phyloP scores from a whole-genome alignment of 2,797 vertebrate genomes.

The Rhinatrema bivittatum region DNA sequence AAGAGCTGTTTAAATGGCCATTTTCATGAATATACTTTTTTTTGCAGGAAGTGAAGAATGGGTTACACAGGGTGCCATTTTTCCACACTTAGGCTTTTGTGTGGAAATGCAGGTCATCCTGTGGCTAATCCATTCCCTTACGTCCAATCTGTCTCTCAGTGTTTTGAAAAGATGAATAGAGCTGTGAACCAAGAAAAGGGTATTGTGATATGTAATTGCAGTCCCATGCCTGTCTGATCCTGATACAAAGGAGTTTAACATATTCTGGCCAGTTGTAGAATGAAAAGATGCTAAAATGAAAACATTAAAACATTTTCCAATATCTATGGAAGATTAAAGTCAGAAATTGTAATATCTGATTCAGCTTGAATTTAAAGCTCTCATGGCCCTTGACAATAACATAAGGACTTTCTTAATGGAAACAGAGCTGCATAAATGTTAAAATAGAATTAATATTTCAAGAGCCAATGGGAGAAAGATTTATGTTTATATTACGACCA shows the following conservation, averaged over 20 bases:
- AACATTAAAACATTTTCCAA: constrained; percentile 8
- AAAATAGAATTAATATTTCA: neutral
- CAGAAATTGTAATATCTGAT: neutral
- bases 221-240: constrained; percentile 35
- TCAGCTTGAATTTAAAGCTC: neutral
- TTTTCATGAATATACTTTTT: constrained; percentile 41
- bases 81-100: constrained; percentile 53
- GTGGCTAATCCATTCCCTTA: constrained; percentile 41
- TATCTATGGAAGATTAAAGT: constrained; percentile 2
- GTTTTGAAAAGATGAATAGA: constrained; percentile 51
- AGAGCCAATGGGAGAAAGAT: neutral
- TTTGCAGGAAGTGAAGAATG: constrained; percentile 46
- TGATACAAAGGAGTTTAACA: constrained; percentile 29
- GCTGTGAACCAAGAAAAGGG: constrained; percentile 36
- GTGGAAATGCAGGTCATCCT: constrained; percentile 46
- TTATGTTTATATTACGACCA: too few relatives aligned
- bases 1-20: constrained; percentile 46
- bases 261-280: constrained; percentile 15
- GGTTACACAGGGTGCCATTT: constrained; percentile 38
- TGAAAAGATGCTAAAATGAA: constrained; percentile 13
- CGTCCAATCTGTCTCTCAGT: constrained; percentile 38
- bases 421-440: neutral
- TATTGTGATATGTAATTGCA: constrained; percentile 50
- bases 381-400: neutral
- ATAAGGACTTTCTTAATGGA: neutral